Base-by-base conservation (phyloP, 2,113 vertebrate genomes). In the Pseudolaguvia tuberculata region DNA sequence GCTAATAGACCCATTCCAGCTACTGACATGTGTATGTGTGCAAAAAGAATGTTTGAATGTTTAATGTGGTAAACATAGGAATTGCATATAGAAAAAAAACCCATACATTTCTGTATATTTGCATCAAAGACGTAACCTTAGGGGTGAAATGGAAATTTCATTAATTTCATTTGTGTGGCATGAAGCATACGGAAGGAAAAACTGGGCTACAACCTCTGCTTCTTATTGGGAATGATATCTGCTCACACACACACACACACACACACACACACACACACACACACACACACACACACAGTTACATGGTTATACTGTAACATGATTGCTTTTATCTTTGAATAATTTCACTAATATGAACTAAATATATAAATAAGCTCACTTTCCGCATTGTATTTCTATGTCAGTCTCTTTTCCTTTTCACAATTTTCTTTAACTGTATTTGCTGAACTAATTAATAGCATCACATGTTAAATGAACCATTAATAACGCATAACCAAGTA, bases 401-500 rank as follows among this genome's bases (percentile, higher is more conserved):
- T 27, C 23, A 67, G 17, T 20, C 17, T 48, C 21, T 23, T 62
- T 66, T 48, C 5, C 11, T 50, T 47, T 29, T 12, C 12, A 27
- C 17, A 1, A 11, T 8, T 50, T 20, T 42, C 63, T 9, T 50
- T 18, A 66, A 66, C 17, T 20, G 10, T 27, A 50, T 50, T 50
- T 50, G 23, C 25, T 47, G 62, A 14, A 47, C 13, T 65, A 47
- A 65, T 65, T 65, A 65, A 47, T 21, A 47, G 20, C 2, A 25
- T 12, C 58, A 20, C 11, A 8, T 45, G 39, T 63, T 45, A 63
- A 42, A 63, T 18, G 8, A 47, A 17, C 1, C 21, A 10, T 25
- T 65, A 65, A 47, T 47, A 48, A 47, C 11, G 39, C n/a, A 65
- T 23, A 65, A 65, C 21, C 25, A 23, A 65, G 62, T 17, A 47